Evolutionary conservation across 2,797 vertebrate species (phyloP).

Genomic region (Phrynocephalus guinanensis): DNA sequence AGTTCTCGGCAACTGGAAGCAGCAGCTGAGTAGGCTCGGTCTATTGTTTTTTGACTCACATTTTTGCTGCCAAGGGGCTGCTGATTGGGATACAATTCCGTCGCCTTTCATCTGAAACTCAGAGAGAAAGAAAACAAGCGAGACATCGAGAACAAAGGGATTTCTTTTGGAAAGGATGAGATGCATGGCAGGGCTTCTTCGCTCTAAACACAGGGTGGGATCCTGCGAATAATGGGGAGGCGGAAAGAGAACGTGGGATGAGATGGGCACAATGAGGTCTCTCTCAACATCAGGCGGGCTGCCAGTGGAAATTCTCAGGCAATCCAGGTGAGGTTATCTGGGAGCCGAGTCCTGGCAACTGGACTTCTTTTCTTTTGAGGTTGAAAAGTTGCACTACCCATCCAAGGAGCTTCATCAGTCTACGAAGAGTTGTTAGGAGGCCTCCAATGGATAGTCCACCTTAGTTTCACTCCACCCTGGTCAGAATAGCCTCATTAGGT

Average conservation of each 20-base stretch:
- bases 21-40: background rate
- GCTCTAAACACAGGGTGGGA: background rate
- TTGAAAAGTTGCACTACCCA: no score
- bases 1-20: background rate
- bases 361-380: no score
- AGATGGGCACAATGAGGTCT: constrained; percentile 4
- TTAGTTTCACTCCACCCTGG: no score
- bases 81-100: background rate
- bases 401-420: no score
- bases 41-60: background rate
- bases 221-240: constrained; percentile 9
- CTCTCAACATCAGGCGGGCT: background rate
- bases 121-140: constrained; percentile 16
- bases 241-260: background rate
- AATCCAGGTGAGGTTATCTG: no score
- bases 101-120: constrained; percentile 27
- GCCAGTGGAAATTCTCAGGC: background rate
- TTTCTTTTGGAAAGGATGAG: background rate
- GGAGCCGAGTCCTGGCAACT: no score
- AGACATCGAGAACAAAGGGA: constrained; percentile 15
- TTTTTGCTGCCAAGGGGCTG: background rate
- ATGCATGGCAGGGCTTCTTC: constrained; percentile 4
- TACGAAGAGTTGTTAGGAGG: no score
- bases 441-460: no score
- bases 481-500: no score